Evolutionary conservation across 2,797 vertebrate species (phyloP).

Genomic region (Lophotriccus pileatus): DNA sequence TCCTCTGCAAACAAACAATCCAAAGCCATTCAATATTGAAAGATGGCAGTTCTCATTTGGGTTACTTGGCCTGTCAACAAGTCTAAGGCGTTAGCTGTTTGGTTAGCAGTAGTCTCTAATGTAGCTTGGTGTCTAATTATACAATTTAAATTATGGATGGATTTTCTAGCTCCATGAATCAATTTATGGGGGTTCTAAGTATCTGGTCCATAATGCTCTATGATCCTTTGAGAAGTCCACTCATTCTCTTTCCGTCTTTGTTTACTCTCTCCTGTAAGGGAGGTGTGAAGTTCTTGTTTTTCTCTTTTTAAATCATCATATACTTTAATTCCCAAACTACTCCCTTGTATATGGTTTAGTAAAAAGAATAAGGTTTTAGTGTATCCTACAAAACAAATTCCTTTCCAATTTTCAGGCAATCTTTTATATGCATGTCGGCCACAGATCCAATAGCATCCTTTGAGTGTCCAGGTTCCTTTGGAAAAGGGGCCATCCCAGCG

Average conservation of each 20-base stretch:
- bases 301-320: neutral
- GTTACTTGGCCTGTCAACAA: neutral
- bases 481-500: neutral
- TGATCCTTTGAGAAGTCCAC: neutral
- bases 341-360: neutral
- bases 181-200: neutral
- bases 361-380: neutral
- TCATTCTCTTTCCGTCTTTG: neutral
- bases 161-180: neutral
- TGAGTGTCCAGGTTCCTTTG: neutral
- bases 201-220: neutral
- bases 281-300: neutral
- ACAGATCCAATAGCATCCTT: neutral
- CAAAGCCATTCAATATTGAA: neutral
- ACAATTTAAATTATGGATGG: neutral
- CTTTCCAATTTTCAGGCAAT: neutral
- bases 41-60: neutral
- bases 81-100: neutral
- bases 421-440: neutral
- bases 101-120: neutral
- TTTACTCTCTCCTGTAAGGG: neutral
- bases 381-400: neutral
- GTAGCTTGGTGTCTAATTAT: neutral
- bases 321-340: neutral
- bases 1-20: neutral